Percentiles rank a stretch among this genome's conserved stretches.
Conservation (phyloP, 2,113 vertebrate genomes). For the Periophthalmodon schlosseri region DNA sequence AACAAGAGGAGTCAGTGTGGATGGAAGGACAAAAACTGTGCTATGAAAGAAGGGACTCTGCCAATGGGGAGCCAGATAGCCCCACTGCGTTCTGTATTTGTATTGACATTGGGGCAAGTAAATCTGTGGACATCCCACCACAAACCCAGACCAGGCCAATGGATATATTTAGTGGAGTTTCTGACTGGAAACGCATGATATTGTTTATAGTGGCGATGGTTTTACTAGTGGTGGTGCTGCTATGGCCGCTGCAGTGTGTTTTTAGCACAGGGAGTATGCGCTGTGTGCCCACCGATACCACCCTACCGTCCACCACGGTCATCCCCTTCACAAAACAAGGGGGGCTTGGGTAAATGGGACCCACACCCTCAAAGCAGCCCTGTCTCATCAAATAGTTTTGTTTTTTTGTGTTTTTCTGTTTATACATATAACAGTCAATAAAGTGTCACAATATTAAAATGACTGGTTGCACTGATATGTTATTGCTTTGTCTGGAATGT, state of each 20-base stretch:
- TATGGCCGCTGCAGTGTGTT: constrained; percentile 91
- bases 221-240: constrained; percentile 81
- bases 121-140: background rate
- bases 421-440: background rate
- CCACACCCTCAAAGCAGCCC: background rate
- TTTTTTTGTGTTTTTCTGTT: background rate
- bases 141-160: background rate
- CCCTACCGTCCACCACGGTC: background rate
- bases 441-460: no score
- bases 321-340: background rate
- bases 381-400: background rate
- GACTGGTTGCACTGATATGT: no score
- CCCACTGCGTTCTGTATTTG: constrained; percentile 75
- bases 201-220: constrained; percentile 81
- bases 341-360: background rate
- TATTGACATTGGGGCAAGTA: constrained; percentile 87
- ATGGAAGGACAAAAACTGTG: constrained; percentile 90
- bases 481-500: no score
- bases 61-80: constrained; percentile 26
- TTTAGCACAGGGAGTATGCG: constrained; percentile 85
- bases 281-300: constrained; percentile 60
- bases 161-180: constrained; percentile 67
- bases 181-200: constrained; percentile 84
- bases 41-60: constrained; percentile 68
- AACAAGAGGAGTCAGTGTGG: constrained; percentile 84